Evolutionary conservation across 2,888 invertebrate genomes (phyloP).

Genomic region (Hybos culiciformis): DNA sequence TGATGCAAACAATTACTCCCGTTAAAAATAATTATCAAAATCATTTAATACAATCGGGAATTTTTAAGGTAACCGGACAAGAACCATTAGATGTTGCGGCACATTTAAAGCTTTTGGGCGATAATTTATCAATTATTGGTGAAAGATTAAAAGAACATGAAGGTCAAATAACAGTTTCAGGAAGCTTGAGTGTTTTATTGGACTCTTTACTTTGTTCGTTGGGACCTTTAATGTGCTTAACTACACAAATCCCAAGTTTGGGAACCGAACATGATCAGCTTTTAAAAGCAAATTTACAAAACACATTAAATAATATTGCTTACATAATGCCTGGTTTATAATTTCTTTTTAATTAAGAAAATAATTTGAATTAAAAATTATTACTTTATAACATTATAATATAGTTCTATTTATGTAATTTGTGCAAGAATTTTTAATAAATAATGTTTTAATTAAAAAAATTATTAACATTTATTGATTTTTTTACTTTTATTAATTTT

Average conservation of each 20-base stretch:
- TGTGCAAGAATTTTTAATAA: too few species aligned
- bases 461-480: background rate
- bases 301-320: slow-evolving; percentile 84
- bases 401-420: too few species aligned
- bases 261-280: slow-evolving; percentile 47
- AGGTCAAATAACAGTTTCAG: slow-evolving; percentile 91
- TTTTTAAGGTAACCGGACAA: slow-evolving; percentile 56
- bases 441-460: background rate
- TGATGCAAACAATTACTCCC: slow-evolving; percentile 17
- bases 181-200: slow-evolving; percentile 80
- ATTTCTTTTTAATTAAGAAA: slow-evolving; percentile 14
- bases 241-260: slow-evolving; percentile 67
- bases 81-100: slow-evolving; percentile 84
- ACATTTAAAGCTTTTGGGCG: slow-evolving; percentile 80
- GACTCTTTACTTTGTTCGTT: slow-evolving; percentile 87
- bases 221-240: slow-evolving; percentile 75
- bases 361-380: background rate
- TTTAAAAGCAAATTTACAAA: slow-evolving; percentile 39
- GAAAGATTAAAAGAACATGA: slow-evolving; percentile 86
- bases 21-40: slow-evolving; percentile 23
- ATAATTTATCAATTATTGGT: slow-evolving; percentile 86
- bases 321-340: slow-evolving; percentile 82
- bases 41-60: slow-evolving; percentile 23
- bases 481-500: background rate
- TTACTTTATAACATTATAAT: background rate